Conservation (phyloP, 2,888 invertebrate species). For the Erpobdella octoculata region DNA sequence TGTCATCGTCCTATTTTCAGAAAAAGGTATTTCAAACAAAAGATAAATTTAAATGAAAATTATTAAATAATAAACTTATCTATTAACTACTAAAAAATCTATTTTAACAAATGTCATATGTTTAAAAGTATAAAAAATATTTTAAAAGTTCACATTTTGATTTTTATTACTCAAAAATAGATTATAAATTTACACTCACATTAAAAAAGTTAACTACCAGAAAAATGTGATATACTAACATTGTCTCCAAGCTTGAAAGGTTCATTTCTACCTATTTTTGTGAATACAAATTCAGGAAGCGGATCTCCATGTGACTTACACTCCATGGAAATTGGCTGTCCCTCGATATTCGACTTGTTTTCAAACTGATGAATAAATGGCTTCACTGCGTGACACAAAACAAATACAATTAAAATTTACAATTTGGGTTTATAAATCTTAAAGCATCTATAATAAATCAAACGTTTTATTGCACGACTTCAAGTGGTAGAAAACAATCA, state of each 20-base stretch:
- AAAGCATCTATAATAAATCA: not conserved
- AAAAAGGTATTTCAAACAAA: not conserved
- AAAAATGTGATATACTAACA: slow-evolving; percentile 19
- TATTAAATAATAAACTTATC: not conserved
- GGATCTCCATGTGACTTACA: slow-evolving; percentile 40
- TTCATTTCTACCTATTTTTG: slow-evolving; percentile 30
- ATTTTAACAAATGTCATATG: not conserved
- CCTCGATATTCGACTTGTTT: slow-evolving; percentile 22
- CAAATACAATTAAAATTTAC: not conserved
- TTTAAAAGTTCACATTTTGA: too few species aligned
- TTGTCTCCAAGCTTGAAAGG: slow-evolving; percentile 32
- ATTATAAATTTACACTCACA: too few species aligned
- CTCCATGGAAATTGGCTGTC: slow-evolving; percentile 23
- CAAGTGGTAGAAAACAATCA: too few species aligned
- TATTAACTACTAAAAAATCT: not conserved
- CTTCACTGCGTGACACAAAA: slow-evolving; percentile 3
- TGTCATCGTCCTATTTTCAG: slow-evolving; percentile 15
- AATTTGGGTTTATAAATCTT: not conserved
- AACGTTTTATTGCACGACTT: not conserved
- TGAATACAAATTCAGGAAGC: slow-evolving; percentile 33
- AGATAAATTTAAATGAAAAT: not conserved
- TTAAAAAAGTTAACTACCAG: not conserved
- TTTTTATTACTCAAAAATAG: too few species aligned
- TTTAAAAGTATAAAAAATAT: not conserved
- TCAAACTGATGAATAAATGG: slow-evolving; percentile 9